A percentile compares a stretch with the other conserved stretches of the same genome.
These are phyloP conservation scores for Psix sp. DNA, from an alignment of 1,140 invertebrate genomes.

Conservation along the genomic window DNA sequence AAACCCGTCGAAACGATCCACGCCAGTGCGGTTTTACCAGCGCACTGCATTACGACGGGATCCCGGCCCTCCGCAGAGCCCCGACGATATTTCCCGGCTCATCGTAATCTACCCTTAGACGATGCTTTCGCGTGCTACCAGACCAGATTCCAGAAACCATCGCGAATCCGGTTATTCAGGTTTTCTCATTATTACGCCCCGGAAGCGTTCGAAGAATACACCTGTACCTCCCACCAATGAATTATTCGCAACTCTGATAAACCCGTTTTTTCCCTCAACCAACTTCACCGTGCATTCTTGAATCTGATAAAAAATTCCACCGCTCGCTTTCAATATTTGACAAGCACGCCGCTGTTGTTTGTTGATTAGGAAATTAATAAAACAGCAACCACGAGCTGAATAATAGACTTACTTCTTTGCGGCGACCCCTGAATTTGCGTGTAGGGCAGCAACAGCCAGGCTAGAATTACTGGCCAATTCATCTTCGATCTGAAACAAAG, in stretches of 20 bases:
- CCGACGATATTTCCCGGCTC: constrained; percentile 44
- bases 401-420: constrained; percentile 62
- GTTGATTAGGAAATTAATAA: constrained; percentile 34
- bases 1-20: constrained; percentile 52
- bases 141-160: constrained; percentile 45
- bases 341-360: constrained; percentile 11
- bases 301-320: constrained; percentile 10
- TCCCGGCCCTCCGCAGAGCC: constrained; percentile 13
- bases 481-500: constrained; percentile 70
- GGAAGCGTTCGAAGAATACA: constrained; percentile 23
- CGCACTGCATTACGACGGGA: constrained; percentile 36
- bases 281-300: constrained; percentile 5
- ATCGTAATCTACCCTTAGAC: constrained; percentile 51
- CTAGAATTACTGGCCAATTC: constrained; percentile 69
- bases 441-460: constrained; percentile 66
- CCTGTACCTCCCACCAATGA: not conserved
- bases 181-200: constrained; percentile 38
- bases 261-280: constrained; percentile 11
- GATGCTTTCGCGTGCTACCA: constrained; percentile 54
- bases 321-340: constrained; percentile 19
- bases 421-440: constrained; percentile 67
- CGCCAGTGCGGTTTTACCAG: constrained; percentile 35
- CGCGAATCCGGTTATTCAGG: constrained; percentile 42
- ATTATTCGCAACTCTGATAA: constrained; percentile 21
- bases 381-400: constrained; percentile 14